These are phyloP conservation scores for Nannobrachium achirus DNA, from an alignment of 2,113 vertebrate species.

Conservation along the genomic window DNA sequence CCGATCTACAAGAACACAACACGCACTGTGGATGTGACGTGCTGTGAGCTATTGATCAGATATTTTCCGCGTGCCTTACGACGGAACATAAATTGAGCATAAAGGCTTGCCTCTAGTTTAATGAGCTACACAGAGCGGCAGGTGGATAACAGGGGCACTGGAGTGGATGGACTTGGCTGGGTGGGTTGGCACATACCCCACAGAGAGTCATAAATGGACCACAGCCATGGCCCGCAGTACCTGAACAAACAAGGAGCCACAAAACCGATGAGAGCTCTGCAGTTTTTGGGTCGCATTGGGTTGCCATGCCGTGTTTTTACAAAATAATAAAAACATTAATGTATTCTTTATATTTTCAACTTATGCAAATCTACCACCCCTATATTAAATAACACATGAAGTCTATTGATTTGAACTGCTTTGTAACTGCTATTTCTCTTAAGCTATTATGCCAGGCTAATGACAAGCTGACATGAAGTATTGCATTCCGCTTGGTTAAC, in stretches of 20 bases:
- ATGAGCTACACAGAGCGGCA: conserved; percentile 55
- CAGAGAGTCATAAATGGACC: conserved; percentile 27
- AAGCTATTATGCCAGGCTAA: conserved; percentile 24
- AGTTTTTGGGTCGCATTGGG: neutral
- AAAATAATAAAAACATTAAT: too few relatives aligned
- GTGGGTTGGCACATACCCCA: conserved; percentile 49
- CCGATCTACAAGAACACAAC: too few relatives aligned
- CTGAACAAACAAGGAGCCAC: conserved; percentile 55
- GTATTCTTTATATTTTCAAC: conserved; percentile 1
- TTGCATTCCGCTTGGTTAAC: conserved; percentile 37
- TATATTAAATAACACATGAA: conserved; percentile 13
- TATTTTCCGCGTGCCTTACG: too few relatives aligned
- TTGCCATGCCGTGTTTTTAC: conserved; percentile 2
- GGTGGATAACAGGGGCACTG: conserved; percentile 47
- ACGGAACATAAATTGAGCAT: too few relatives aligned
- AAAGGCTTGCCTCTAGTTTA: conserved; percentile 33
- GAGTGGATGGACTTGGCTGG: conserved; percentile 51
- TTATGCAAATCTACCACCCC: neutral
- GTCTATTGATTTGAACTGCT: neutral
- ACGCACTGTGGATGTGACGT: too few relatives aligned
- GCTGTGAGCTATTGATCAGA: too few relatives aligned
- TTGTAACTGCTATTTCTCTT: conserved; percentile 19
- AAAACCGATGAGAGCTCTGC: conserved; percentile 36
- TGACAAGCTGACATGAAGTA: conserved; percentile 20
- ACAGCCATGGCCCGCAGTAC: conserved; percentile 37